A percentile compares a stretch with the other conserved stretches of the same genome.
Conservation (phyloP, 2,797 vertebrate species). For the Labroides dimidiatus region DNA sequence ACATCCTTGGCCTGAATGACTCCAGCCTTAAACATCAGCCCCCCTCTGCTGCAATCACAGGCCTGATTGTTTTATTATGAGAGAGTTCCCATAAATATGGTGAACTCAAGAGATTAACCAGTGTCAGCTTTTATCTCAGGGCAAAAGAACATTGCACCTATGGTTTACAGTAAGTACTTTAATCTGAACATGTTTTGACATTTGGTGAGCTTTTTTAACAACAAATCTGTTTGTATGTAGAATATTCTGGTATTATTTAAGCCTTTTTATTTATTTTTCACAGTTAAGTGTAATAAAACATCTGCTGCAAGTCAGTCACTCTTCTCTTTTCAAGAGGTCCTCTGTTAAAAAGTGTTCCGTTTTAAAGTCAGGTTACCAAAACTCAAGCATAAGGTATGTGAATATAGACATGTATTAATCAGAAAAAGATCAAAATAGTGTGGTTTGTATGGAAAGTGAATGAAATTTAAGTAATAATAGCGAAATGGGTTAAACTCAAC, state of each 20-base stretch:
- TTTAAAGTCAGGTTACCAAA: background rate
- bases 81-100: conserved; percentile 35
- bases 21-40: background rate
- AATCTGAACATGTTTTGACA: background rate
- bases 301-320: background rate
- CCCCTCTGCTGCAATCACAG: conserved; percentile 27
- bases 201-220: background rate
- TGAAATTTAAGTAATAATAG: background rate
- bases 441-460: too few relatives aligned
- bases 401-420: too few relatives aligned
- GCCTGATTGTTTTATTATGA: conserved; percentile 48
- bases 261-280: background rate
- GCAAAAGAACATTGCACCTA: conserved; percentile 19
- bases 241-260: background rate
- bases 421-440: too few relatives aligned
- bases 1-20: background rate
- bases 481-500: too few relatives aligned
- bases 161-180: background rate
- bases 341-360: too few relatives aligned
- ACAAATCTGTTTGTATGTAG: background rate
- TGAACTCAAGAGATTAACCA: conserved; percentile 37
- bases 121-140: conserved; percentile 27
- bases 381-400: too few relatives aligned
- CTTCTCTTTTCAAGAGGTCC: background rate
- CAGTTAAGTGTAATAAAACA: background rate